Conservation (phyloP, 2,888 invertebrate species). For the Dasysyrphus tricinctus region DNA sequence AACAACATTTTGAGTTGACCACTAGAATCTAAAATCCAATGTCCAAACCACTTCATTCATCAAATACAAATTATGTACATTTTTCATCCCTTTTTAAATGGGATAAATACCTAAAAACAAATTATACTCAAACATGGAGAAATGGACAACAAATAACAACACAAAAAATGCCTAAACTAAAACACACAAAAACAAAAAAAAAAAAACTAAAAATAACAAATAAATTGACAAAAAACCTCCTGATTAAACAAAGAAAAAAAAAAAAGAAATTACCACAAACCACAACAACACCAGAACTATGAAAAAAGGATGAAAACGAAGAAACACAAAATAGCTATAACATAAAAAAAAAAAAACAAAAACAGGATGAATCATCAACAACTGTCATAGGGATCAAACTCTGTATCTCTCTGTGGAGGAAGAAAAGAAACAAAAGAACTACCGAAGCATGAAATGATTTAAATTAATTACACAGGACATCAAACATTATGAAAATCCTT, state of each 20-base stretch:
- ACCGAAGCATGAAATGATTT: conserved; percentile 72
- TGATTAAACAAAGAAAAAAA: conserved; percentile 15
- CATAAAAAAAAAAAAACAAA: not conserved
- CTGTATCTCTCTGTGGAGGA: not conserved
- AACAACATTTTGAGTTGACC: not conserved
- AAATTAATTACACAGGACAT: conserved; percentile 73
- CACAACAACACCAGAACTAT: conserved; percentile 4
- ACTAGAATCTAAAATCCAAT: conserved; percentile 6
- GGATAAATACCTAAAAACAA: conserved; percentile 21
- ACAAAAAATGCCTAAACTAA: conserved; percentile 9
- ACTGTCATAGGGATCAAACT: conserved; percentile 71
- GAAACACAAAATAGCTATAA: not conserved
- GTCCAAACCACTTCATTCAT: conserved; percentile 62
- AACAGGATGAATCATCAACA: conserved; percentile 66
- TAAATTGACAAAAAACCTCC: conserved; percentile 9
- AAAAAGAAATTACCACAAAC: conserved; percentile 7
- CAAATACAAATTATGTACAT: conserved; percentile 57
- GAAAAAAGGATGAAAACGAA: not conserved
- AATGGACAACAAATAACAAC: conserved; percentile 1
- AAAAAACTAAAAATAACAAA: conserved; percentile 23
- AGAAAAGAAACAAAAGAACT: conserved; percentile 25
- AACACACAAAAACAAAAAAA: not conserved
- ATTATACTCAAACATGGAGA: conserved; percentile 7
- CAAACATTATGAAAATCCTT: conserved; percentile 62
- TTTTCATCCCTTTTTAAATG: not conserved